Conservation (phyloP, 23 tunicate species). For the Pegea sp. region DNA sequence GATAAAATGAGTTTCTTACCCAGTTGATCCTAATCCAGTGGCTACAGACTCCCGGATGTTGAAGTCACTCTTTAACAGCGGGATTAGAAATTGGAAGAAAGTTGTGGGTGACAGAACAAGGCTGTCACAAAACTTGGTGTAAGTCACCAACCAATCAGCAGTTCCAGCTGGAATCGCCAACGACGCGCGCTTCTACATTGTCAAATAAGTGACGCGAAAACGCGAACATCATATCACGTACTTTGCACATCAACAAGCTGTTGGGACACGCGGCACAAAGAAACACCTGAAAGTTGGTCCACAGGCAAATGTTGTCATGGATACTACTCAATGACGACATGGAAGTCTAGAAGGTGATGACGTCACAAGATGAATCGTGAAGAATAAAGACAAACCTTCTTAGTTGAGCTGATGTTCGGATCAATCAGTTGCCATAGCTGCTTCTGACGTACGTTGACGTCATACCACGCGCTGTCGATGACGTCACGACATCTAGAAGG, state of each 20-base stretch:
- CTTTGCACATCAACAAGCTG: conserved; percentile 20
- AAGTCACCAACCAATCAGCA: conserved; percentile 58
- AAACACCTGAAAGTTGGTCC: conserved; percentile 57
- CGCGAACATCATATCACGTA: background rate
- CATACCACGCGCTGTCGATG: conserved; percentile 46
- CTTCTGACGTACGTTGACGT: conserved; percentile 21
- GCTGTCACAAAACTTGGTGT: no score
- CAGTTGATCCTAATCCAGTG: conserved; percentile 54
- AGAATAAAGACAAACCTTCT: conserved; percentile 18
- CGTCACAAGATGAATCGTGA: background rate
- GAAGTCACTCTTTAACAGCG: conserved; percentile 7
- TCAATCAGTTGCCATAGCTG: conserved; percentile 53
- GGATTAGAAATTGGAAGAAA: background rate
- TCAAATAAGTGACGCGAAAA: background rate
- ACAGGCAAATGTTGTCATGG: conserved; percentile 25
- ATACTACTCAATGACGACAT: no score
- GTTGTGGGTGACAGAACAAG: background rate
- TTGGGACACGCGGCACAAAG: conserved; percentile 52
- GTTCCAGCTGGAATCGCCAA: conserved; percentile 58
- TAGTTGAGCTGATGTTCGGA: conserved; percentile 36
- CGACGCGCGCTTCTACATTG: conserved; percentile 14
- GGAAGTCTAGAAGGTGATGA: background rate
- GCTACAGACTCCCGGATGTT: conserved; percentile 33
- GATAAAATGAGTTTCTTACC: conserved; percentile 5
- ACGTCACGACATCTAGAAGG: conserved; percentile 31